A percentile compares a stretch with the other conserved stretches of the same genome.
Conservation (phyloP, 1,140 invertebrate genomes). For the Bemisia tabaci region DNA sequence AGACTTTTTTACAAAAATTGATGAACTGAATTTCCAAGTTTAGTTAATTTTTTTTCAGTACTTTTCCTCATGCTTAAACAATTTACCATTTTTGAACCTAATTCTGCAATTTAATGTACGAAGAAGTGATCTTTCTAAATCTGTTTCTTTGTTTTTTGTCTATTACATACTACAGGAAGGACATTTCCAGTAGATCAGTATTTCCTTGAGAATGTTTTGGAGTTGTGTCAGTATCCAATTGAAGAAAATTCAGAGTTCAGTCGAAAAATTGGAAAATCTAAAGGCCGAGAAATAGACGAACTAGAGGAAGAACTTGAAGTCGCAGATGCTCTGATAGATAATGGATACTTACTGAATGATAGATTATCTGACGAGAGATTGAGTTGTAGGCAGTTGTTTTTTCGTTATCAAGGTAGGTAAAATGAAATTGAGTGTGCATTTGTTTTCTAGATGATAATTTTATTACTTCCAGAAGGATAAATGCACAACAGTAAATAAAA, state of each 20-base stretch:
- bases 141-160: too few relatives aligned
- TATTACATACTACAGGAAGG: constrained; percentile 32
- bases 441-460: constrained; percentile 2
- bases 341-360: constrained; percentile 38
- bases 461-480: too few relatives aligned
- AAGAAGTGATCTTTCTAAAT: too few relatives aligned
- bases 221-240: constrained; percentile 48
- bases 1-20: too few relatives aligned
- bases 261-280: constrained; percentile 42
- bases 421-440: too few relatives aligned
- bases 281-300: constrained; percentile 31
- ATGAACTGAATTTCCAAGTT: too few relatives aligned
- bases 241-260: constrained; percentile 55
- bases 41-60: too few relatives aligned
- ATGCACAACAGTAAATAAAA: too few relatives aligned
- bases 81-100: too few relatives aligned
- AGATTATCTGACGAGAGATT: constrained; percentile 53
- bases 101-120: too few relatives aligned
- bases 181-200: constrained; percentile 69
- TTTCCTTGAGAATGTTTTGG: constrained; percentile 62
- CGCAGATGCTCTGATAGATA: constrained; percentile 37
- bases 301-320: constrained; percentile 43
- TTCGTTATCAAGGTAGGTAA: constrained; percentile 42
- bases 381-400: constrained; percentile 43
- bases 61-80: too few relatives aligned